Evolutionary conservation across 2,797 vertebrate genomes (phyloP).

Genomic region (Betta splendens): DNA sequence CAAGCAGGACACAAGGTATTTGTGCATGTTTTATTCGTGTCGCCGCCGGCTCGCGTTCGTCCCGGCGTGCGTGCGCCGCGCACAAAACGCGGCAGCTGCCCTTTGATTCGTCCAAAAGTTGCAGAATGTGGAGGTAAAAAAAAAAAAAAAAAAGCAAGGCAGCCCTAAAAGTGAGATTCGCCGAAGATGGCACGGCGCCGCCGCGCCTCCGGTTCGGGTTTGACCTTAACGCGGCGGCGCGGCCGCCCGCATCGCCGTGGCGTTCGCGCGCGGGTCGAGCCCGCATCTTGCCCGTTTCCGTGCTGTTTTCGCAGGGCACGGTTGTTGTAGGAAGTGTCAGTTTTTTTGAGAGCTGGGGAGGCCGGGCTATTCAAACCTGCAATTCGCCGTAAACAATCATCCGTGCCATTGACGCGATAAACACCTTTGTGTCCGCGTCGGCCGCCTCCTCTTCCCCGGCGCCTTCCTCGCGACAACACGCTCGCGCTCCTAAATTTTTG

Average conservation of each 20-base stretch:
- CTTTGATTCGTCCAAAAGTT: constrained; percentile 81
- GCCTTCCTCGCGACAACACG: constrained; percentile 33
- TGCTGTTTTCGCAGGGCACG: constrained; percentile 77
- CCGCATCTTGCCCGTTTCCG: constrained; percentile 64
- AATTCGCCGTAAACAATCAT: constrained; percentile 89
- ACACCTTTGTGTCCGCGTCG: constrained; percentile 69
- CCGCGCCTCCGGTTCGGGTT: constrained; percentile 15
- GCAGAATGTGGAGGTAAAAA: constrained; percentile 68
- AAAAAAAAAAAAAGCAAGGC: constrained; percentile 25
- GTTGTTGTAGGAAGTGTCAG: constrained; percentile 90
- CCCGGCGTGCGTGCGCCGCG: constrained; percentile 46
- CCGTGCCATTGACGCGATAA: constrained; percentile 82
- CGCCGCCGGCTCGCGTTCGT: constrained; percentile 32
- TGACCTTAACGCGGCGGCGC: constrained; percentile 31
- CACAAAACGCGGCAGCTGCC: constrained; percentile 57
- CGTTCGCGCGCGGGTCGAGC: constrained; percentile 36
- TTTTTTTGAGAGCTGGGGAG: constrained; percentile 80
- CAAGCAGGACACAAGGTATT: constrained; percentile 80
- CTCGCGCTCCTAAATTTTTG: constrained; percentile 68
- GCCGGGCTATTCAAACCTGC: constrained; percentile 94
- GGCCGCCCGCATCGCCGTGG: constrained; percentile 31
- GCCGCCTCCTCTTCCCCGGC: constrained; percentile 10
- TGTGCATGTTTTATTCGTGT: constrained; percentile 59
- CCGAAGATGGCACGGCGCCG: constrained; percentile 49
- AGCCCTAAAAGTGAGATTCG: constrained; percentile 68